phyloP scores from a whole-genome alignment of 2,797 vertebrate genomes.

The Acanthurus leucopareius region DNA sequence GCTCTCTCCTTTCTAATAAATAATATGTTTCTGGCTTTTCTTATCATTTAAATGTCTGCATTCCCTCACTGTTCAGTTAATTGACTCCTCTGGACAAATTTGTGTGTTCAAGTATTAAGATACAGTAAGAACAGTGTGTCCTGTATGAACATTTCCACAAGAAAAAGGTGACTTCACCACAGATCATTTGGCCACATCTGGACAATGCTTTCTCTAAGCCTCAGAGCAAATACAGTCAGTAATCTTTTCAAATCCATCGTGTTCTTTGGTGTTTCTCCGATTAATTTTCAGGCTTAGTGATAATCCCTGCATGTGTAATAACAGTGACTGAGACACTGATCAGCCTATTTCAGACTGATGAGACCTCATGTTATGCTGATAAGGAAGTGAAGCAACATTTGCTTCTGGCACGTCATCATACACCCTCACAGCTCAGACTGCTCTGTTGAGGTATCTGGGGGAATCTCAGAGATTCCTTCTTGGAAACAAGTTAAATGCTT shows the following conservation, averaged over 20 bases:
- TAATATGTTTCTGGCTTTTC: not conserved
- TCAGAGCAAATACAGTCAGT: conserved; percentile 40
- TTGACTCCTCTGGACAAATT: too few relatives aligned
- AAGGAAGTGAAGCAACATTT: not conserved
- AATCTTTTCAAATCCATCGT: conserved; percentile 71
- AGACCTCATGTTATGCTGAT: conserved; percentile 3
- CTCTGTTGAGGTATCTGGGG: not conserved
- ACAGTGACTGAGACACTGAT: conserved; percentile 39
- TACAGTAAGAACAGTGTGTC: too few relatives aligned
- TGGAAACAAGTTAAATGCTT: not conserved
- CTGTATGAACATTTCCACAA: not conserved
- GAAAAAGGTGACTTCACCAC: not conserved
- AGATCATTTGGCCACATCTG: conserved; percentile 56
- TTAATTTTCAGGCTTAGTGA: conserved; percentile 70
- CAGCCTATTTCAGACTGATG: conserved; percentile 36
- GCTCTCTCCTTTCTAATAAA: not conserved
- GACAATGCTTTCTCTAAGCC: conserved; percentile 58
- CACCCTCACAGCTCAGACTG: not conserved
- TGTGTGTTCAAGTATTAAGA: too few relatives aligned
- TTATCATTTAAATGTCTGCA: too few relatives aligned
- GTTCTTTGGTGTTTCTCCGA: conserved; percentile 58
- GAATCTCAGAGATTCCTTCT: not conserved
- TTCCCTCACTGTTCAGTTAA: too few relatives aligned
- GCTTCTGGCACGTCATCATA: not conserved
- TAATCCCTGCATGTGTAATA: conserved; percentile 65